Evolutionary conservation across 1,140 invertebrate species (phyloP), one percentile per base, ranked within the genome.

Genomic region (Zaprionus africanus): DNA sequence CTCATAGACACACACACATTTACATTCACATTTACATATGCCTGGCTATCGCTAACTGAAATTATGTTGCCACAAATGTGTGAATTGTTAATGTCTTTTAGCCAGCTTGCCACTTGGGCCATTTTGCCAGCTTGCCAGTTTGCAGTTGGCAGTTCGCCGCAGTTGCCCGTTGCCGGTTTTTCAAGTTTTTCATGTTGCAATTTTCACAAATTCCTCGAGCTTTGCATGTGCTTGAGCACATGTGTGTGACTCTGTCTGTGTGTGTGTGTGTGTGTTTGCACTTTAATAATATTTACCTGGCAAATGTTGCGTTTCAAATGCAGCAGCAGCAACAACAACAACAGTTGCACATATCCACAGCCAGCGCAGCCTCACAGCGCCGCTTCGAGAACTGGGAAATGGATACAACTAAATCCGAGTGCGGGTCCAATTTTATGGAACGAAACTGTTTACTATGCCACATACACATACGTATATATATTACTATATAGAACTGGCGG

Each of bases 61-160:
- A 90, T 87, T 88, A 90, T 88, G 84, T 72, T 81, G 84, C 84
- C 60, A 78, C 83, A 87, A 87, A 87, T 87, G 84, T 88, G 85
- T 71, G 85, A 88, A 88, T 88, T 88, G 84, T 81, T 88, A 90
- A 90, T 86, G 81, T 90, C 78, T 90, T 54, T 74, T 81, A 76
- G 84, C 82, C 82, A 74, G 82, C 72, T 77, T 74, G 62, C 70
- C 78, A 73, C 69, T 74, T 79, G 69, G 75, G 54, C 63, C 64
- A 72, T 76, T 79, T 58, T 70, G 83, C 82, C 82, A 67, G 75
- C 72, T 77, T 66, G 61, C 69, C 78, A 46, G 65, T 70, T 79
- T 46, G 64, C 58, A 70, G 60, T 77, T 60, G 59, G 60, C 56
- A 67, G 69, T 59, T 59, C 69, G 78, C 51, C 19, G 51, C 62